Evolutionary conservation across 2,888 invertebrate genomes (phyloP).

Genomic region (Habrosyne pyritoides): DNA sequence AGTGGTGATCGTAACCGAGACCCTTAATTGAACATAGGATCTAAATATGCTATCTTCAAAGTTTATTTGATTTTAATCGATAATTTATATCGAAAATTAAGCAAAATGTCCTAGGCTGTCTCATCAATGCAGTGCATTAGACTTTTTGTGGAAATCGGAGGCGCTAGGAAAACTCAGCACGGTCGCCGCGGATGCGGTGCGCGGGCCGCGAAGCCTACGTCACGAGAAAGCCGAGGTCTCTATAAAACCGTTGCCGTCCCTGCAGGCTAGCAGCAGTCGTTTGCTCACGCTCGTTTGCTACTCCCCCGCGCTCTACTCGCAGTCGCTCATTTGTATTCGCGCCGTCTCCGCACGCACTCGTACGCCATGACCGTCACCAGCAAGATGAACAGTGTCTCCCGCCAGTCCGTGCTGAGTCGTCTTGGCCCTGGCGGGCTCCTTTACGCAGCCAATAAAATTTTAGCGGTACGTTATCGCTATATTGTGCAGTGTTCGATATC

Average conservation of each 20-base stretch:
- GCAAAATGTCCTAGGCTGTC: slow-evolving; percentile 27
- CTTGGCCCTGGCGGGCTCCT: slow-evolving; percentile 78
- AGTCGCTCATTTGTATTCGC: slow-evolving; percentile 65
- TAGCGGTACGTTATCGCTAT: slow-evolving; percentile 77
- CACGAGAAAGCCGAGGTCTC: slow-evolving; percentile 76
- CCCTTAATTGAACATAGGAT: no score
- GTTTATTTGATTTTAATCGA: no score
- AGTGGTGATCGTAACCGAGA: no score
- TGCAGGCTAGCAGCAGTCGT: slow-evolving; percentile 68
- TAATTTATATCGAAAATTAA: background rate
- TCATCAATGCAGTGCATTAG: slow-evolving; percentile 48
- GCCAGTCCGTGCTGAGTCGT: slow-evolving; percentile 75
- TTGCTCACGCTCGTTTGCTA: slow-evolving; percentile 55
- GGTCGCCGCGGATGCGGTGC: slow-evolving; percentile 39
- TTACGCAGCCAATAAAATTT: slow-evolving; percentile 78
- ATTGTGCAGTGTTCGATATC: slow-evolving; percentile 41
- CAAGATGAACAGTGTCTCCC: slow-evolving; percentile 82
- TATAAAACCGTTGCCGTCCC: slow-evolving; percentile 71
- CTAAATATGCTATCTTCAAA: background rate
- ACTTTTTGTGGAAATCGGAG: slow-evolving; percentile 59
- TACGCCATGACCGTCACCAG: slow-evolving; percentile 78
- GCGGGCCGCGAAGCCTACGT: slow-evolving; percentile 61
- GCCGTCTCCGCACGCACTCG: slow-evolving; percentile 56
- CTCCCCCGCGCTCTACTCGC: slow-evolving; percentile 45
- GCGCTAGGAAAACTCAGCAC: slow-evolving; percentile 61